These are phyloP conservation scores for Mormyrus iriodes DNA, from an alignment of 2,113 vertebrate genomes.

Conservation along the genomic window DNA sequence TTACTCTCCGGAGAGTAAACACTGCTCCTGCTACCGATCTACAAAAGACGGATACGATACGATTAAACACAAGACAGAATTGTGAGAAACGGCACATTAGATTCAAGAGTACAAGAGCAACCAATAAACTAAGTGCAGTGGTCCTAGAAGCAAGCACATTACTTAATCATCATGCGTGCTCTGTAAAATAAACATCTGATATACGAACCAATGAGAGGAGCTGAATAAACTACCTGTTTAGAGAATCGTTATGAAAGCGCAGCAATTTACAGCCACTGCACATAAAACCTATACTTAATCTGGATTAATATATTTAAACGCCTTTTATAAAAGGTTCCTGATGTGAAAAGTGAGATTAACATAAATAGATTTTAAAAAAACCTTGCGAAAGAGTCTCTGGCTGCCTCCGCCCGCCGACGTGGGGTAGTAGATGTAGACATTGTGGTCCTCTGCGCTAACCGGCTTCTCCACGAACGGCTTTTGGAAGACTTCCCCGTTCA, in stretches of 20 bases:
- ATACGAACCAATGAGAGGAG: not conserved
- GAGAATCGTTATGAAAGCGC: not conserved
- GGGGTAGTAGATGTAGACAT: conserved; percentile 88
- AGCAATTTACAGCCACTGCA: not conserved
- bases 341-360: not conserved
- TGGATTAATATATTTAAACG: not conserved
- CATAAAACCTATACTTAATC: not conserved
- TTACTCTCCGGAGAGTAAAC: conserved; percentile 85
- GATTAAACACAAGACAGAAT: not conserved
- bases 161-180: not conserved
- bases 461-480: conserved; percentile 88
- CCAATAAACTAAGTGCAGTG: not conserved
- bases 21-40: conserved; percentile 88
- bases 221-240: not conserved
- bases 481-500: conserved; percentile 83
- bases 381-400: conserved; percentile 84
- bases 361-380: conserved; percentile 33
- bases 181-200: not conserved
- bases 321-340: not conserved
- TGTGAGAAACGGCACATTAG: not conserved
- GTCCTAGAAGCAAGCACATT: not conserved
- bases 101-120: not conserved
- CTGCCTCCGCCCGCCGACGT: conserved; percentile 84
- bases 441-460: conserved; percentile 85
- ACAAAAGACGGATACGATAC: conserved; percentile 34